Evolutionary conservation across 2,888 invertebrate species (phyloP).

Genomic region (Pardosa pseudoannulata): DNA sequence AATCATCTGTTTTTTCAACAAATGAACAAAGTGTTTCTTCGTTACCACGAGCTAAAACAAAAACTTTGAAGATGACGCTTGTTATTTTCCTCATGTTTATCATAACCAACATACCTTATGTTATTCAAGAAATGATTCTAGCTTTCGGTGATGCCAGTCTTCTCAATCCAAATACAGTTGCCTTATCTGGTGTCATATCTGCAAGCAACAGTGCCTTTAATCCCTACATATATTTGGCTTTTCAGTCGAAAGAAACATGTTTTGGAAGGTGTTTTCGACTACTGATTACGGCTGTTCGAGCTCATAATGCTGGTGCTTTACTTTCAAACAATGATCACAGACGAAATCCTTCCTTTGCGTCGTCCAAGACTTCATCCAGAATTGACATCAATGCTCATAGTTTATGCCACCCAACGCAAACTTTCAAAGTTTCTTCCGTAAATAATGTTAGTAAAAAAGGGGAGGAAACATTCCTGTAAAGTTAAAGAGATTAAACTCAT

Average conservation of each 20-base stretch:
- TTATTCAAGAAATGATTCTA: slow-evolving; percentile 62
- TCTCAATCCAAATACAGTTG: slow-evolving; percentile 52
- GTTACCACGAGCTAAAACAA: slow-evolving; percentile 77
- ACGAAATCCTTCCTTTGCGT: neutral
- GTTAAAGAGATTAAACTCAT: neutral
- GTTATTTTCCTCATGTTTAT: slow-evolving; percentile 61
- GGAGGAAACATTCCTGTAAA: slow-evolving; percentile 32
- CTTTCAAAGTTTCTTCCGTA: slow-evolving; percentile 3
- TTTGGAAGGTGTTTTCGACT: slow-evolving; percentile 18
- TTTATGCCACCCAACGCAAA: slow-evolving; percentile 11
- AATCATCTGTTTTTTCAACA: slow-evolving; percentile 45
- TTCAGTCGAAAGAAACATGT: slow-evolving; percentile 52
- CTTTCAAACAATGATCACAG: neutral
- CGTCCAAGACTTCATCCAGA: slow-evolving; percentile 35
- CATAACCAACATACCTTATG: slow-evolving; percentile 53
- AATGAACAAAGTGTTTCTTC: slow-evolving; percentile 46
- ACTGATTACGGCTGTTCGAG: neutral
- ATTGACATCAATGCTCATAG: slow-evolving; percentile 29
- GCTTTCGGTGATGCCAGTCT: slow-evolving; percentile 46
- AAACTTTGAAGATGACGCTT: slow-evolving; percentile 78
- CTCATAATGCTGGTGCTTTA: neutral
- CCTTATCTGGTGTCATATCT: slow-evolving; percentile 68
- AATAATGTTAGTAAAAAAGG: slow-evolving; percentile 6
- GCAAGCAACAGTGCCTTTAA: slow-evolving; percentile 71
- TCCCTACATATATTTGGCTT: slow-evolving; percentile 68